Conservation (phyloP, 2,797 vertebrate species). For the Valencia hispanica region DNA sequence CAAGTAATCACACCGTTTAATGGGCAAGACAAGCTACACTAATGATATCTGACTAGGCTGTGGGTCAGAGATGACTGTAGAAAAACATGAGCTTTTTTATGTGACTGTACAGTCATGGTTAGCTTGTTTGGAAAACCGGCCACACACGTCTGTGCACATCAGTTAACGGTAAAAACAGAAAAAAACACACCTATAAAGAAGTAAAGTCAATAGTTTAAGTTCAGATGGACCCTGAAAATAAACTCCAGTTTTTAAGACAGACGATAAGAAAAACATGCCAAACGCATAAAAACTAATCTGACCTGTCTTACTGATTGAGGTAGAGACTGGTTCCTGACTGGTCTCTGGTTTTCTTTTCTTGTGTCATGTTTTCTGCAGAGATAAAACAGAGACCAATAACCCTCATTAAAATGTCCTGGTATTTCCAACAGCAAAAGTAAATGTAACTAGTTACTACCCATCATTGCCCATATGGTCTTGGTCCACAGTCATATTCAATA, state of each 20-base stretch:
- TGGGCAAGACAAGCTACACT: background rate
- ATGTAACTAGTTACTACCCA: too few species aligned
- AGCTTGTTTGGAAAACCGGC: background rate
- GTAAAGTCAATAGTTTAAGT: background rate
- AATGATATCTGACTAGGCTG: background rate
- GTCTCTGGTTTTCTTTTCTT: background rate
- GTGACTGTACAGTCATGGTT: background rate
- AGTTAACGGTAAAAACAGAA: background rate
- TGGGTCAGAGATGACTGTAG: background rate
- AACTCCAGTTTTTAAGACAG: background rate
- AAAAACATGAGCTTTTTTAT: background rate
- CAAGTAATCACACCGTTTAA: background rate
- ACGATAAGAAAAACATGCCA: background rate
- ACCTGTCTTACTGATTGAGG: constrained; percentile 38
- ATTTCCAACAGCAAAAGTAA: too few species aligned
- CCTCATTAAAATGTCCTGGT: background rate
- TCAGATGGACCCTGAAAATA: background rate
- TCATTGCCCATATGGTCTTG: too few species aligned
- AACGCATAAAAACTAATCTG: constrained; percentile 10
- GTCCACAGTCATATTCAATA: background rate
- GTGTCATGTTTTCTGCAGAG: constrained; percentile 25
- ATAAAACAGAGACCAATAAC: background rate
- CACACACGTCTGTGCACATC: background rate
- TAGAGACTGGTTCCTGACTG: background rate
- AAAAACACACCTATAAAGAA: background rate